Evolutionary conservation across 2,888 invertebrate genomes (phyloP).

Genomic region (Silvanus unidentatus): DNA sequence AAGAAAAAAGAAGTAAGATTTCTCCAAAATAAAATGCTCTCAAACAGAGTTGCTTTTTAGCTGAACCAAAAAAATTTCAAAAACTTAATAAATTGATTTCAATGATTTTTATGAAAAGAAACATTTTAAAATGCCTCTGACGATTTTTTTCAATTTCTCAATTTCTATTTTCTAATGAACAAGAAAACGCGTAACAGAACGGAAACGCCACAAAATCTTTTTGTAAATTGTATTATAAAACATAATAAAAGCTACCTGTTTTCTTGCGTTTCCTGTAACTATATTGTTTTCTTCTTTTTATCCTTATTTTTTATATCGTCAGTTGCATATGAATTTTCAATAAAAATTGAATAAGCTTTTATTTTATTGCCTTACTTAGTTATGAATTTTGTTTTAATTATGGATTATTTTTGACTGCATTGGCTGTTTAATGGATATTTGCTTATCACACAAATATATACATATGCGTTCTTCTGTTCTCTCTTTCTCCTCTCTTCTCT

Average conservation of each 20-base stretch:
- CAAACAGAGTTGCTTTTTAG: constrained; percentile 43
- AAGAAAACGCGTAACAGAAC: constrained; percentile 1
- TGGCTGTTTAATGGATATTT: constrained; percentile 18
- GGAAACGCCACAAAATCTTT: not conserved
- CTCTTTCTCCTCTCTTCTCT: not conserved
- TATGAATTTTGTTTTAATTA: constrained; percentile 29
- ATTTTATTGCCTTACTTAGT: constrained; percentile 17
- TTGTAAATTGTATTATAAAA: not conserved
- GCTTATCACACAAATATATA: constrained; percentile 20
- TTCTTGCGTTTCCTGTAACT: constrained; percentile 20
- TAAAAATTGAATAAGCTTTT: constrained; percentile 6
- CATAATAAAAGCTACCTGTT: constrained; percentile 9
- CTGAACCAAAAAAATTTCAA: no score
- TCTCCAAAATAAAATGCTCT: constrained; percentile 47
- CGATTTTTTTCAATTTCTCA: constrained; percentile 30
- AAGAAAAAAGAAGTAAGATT: constrained; percentile 97
- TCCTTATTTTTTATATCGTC: constrained; percentile 37
- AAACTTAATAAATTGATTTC: constrained; percentile 5
- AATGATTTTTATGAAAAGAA: not conserved
- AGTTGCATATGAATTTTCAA: constrained; percentile 32
- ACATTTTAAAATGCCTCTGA: constrained; percentile 38
- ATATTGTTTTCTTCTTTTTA: constrained; percentile 16
- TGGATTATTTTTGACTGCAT: constrained; percentile 21
- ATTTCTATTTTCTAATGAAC: constrained; percentile 7
- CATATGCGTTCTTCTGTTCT: no score